phyloP scores from a whole-genome alignment of 2,888 invertebrate species.

The Drosophila seclusa region DNA sequence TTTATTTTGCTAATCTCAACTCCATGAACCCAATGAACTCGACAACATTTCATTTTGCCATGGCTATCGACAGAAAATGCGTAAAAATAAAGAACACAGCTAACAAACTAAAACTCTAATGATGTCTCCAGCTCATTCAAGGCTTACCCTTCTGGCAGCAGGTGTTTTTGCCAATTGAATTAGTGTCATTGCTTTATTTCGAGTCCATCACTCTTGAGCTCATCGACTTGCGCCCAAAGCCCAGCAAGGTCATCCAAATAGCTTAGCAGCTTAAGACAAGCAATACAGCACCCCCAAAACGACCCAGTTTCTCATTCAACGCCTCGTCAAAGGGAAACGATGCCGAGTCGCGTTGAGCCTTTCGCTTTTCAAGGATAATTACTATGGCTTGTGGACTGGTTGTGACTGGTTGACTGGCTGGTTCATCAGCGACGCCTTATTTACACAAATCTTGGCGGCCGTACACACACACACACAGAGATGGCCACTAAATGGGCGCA shows the following conservation, averaged over 20 bases:
- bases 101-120: not conserved
- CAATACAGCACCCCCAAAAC: conserved; percentile 10
- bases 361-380: conserved; percentile 52
- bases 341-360: conserved; percentile 8
- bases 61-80: not conserved
- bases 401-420: conserved; percentile 18
- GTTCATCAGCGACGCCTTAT: conserved; percentile 68
- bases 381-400: conserved; percentile 13
- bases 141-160: not conserved
- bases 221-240: conserved; percentile 9
- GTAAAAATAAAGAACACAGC: too few relatives aligned
- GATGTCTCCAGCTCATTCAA: too few relatives aligned
- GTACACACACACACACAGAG: conserved; percentile 8
- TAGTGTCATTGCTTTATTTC: not conserved
- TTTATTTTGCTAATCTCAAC: not conserved
- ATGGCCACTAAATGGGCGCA: conserved; percentile 61
- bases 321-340: conserved; percentile 15
- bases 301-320: conserved; percentile 48
- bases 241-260: conserved; percentile 37
- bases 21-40: not conserved
- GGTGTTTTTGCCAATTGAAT: not conserved
- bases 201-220: not conserved
- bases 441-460: conserved; percentile 70
- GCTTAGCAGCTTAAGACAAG: conserved; percentile 13
- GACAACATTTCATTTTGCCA: not conserved